A percentile compares a stretch with the other conserved stretches of the same genome.
phyloP scores from a whole-genome alignment of 2,888 invertebrate species.

The Rotaria sp. region DNA sequence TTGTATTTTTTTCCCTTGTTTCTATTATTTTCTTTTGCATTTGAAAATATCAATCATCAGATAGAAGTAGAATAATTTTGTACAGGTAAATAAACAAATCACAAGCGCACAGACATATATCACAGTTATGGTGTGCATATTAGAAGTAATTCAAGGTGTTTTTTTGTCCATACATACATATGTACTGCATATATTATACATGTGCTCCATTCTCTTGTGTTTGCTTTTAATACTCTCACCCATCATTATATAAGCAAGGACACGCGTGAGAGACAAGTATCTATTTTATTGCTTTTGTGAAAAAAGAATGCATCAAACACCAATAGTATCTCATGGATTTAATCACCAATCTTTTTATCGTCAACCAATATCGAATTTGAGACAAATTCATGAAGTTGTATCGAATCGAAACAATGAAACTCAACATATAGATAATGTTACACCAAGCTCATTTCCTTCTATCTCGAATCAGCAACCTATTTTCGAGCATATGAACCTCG shows the following conservation, averaged over 20 bases:
- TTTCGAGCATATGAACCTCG: not conserved
- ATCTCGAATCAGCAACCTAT: not conserved
- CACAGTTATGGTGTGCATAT: not conserved
- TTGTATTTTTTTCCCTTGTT: not conserved
- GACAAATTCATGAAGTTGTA: not conserved
- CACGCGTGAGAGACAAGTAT: not conserved
- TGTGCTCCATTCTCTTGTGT: not conserved
- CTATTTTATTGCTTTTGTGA: not conserved
- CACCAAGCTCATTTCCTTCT: too few species aligned
- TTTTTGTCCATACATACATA: not conserved
- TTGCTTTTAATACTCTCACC: not conserved
- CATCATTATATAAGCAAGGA: not conserved
- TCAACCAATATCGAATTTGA: not conserved
- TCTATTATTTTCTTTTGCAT: not conserved
- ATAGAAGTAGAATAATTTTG: not conserved
- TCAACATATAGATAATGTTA: not conserved
- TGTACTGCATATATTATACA: not conserved
- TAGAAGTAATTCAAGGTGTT: not conserved
- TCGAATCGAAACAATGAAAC: not conserved
- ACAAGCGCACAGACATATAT: not conserved
- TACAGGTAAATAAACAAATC: not conserved
- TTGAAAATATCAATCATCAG: not conserved
- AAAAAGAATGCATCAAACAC: not conserved
- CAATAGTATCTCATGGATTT: not conserved
- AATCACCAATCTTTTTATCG: not conserved